Base-by-base conservation (phyloP, 2,888 invertebrate species). In the Bombylius major region DNA sequence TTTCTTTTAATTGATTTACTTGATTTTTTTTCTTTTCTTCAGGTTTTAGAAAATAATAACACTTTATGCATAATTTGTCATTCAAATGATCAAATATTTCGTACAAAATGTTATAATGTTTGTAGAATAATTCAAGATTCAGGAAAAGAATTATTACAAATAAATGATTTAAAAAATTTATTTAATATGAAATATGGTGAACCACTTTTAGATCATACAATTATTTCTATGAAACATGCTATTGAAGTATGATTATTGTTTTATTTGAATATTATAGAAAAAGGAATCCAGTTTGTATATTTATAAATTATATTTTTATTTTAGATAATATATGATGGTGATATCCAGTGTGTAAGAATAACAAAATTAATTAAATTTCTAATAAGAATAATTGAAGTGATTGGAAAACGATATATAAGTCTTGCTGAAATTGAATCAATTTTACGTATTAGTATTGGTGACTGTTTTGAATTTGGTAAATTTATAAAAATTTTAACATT, bases 221-320 rank as follows among this genome's bases (percentile, higher is more conserved):
- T 75, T n/a, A 59, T 58, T 45, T 68, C 71, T 36, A 75, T 75
- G 75, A 70, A 69, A 32, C 72, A 73, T 59, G 66, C 66, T 14
- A 65, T 74, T 52, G 69, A 73, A 63, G 74, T 72, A 62, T 55
- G 13, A 32, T 5, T 23, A n/a, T 31, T 32, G n/a, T 33, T 33
- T 45, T 33, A 14, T 50, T 50, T 44, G 12, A 51, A 51, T n/a
- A n/a, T n/a, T n/a, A 42, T 11, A 12, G 4, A 23, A 23, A 23
- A 23, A 23, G 3, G 3, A 23, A 23, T 23, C 23, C 3, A 2
- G 2, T 23, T 23, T 23, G 23, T 23, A 23, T 23, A 23, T 23
- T 23, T 23, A 2, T 23, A 23, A 23, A 23, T 23, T 23, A 23
- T 23, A 23, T 23, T 23, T 23, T 23, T 23, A 23, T 23, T 23